These are phyloP conservation scores for Tachystola acroxantha DNA, from an alignment of 2,888 invertebrate species.

Conservation along the genomic window DNA sequence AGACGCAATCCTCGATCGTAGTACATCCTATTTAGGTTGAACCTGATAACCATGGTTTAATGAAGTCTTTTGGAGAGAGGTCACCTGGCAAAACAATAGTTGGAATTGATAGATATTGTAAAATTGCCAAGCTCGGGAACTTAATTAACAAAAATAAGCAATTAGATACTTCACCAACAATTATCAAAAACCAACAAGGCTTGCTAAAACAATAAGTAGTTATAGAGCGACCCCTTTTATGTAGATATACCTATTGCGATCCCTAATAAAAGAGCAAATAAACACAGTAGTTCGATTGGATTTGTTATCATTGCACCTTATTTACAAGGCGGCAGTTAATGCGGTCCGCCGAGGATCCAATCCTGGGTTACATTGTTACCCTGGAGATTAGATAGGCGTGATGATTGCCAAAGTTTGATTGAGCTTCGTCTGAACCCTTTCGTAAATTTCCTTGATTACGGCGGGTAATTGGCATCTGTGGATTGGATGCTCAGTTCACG, in stretches of 20 bases:
- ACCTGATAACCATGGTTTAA: slow-evolving; percentile 17
- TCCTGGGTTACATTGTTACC: slow-evolving; percentile 64
- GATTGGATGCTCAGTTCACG: slow-evolving; percentile 41
- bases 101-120: too few species aligned
- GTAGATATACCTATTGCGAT: too few species aligned
- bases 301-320: slow-evolving; percentile 59
- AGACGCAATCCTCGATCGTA: too few species aligned
- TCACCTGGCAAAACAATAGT: too few species aligned
- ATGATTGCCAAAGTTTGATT: slow-evolving; percentile 75
- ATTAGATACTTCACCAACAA: too few species aligned
- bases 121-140: too few species aligned
- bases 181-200: too few species aligned
- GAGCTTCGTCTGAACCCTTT: slow-evolving; percentile 63
- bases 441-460: slow-evolving; percentile 58
- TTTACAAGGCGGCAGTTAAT: slow-evolving; percentile 51
- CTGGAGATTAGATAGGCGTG: slow-evolving; percentile 67
- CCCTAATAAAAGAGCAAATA: slow-evolving; percentile 28
- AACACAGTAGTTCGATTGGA: slow-evolving; percentile 14
- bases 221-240: too few species aligned
- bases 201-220: too few species aligned
- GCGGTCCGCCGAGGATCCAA: slow-evolving; percentile 55
- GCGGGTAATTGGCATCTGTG: slow-evolving; percentile 53
- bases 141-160: too few species aligned
- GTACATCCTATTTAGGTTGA: slow-evolving; percentile 1
- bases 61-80: too few species aligned